These are phyloP conservation scores for Enteromius paludinosus DNA, from an alignment of 2,797 vertebrate species.

Conservation along the genomic window DNA sequence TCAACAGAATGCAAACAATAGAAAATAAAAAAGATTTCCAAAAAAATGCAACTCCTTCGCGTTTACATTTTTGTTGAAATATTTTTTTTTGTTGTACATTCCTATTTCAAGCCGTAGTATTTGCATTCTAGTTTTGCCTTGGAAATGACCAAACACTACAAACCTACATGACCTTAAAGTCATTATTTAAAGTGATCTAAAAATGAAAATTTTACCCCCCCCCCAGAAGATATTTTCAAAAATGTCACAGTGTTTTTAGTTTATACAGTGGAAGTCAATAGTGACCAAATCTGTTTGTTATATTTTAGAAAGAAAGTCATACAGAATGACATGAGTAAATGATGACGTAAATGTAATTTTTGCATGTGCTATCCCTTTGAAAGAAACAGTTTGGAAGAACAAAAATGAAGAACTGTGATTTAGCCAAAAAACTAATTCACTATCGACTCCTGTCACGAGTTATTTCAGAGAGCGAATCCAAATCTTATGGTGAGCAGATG, in stretches of 20 bases:
- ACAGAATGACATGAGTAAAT: background rate
- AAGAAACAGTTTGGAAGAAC: background rate
- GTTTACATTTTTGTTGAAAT: background rate
- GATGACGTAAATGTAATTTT: background rate
- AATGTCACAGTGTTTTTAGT: background rate
- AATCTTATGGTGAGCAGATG: slow-evolving; percentile 7
- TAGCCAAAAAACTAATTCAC: background rate
- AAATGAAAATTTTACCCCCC: background rate
- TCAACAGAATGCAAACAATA: background rate
- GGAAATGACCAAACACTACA: background rate
- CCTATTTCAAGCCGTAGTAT: background rate
- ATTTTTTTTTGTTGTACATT: background rate
- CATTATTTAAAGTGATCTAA: background rate
- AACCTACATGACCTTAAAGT: background rate
- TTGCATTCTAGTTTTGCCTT: background rate
- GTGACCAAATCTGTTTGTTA: background rate
- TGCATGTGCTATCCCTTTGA: background rate
- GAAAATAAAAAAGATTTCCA: background rate
- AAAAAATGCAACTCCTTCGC: background rate
- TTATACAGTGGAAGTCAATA: background rate
- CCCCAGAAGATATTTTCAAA: background rate
- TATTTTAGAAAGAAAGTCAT: background rate
- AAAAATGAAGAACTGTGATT: background rate
- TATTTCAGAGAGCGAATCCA: background rate
- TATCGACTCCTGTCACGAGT: background rate